Evolutionary conservation across 53 echinoderm and acorn worm species (phyloP), one percentile per base, ranked within the genome.

Genomic region (Actinopyga echinites): DNA sequence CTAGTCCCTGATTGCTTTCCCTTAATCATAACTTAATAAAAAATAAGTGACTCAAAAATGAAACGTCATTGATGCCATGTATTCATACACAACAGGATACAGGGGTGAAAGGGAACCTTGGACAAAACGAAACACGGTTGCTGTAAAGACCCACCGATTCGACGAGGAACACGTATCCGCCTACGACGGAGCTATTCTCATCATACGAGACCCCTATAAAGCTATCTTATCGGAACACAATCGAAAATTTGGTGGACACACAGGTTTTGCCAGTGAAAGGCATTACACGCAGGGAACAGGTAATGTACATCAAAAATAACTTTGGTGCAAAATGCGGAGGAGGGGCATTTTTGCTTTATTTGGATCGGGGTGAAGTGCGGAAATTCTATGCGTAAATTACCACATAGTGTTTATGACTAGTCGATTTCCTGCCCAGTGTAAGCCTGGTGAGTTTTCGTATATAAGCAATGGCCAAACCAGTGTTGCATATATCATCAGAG

Each of bases 201-300:
- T 99, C 64, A 69, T 99, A 22, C 31, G 99, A 26, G 90, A 99
- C 67, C 99, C 99, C 3, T 99, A 94, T 77, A 92, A 92, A 26
- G 99, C 99, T 24, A 89, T 99, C 65, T 75, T 99, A 31, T 92
- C 99, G 0, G 99, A 99, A 73, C 94, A 93, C 82, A 99, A 93
- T 75, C 84, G 94, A 36, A 99, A 99, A 82, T 93, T 94, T 74
- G 99, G 92, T 33, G 99, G 94, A 5, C 99, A 99, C 69, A 95
- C 92, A 6, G 99, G 99, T 9, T 91, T 85, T 62, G 99, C 99
- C 44, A 90, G 58, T 35, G 92, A 92, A 79, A 85, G 59, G 29
- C 93, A 94, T 44, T 99, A 99, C 56, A 94, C 87, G 24, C 87
- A 91, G 64, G 96, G 96, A 34, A 91, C 93, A 86, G 96, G 96